phyloP scores from a whole-genome alignment of 2,113 vertebrate species.

The Neotoma lepida region DNA sequence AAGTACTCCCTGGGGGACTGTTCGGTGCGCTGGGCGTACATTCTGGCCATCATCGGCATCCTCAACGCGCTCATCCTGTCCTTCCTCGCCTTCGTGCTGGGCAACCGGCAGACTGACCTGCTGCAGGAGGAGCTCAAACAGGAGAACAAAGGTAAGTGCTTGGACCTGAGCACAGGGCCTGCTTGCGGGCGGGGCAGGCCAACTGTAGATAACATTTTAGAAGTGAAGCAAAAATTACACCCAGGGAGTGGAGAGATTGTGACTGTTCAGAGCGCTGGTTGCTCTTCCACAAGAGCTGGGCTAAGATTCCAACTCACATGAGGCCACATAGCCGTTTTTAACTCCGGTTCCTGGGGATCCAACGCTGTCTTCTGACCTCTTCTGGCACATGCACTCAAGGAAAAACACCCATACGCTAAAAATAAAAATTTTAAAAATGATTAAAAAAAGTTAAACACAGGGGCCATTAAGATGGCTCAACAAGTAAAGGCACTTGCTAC shows the following conservation, averaged over 20 bases:
- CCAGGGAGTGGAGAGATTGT: too few species aligned
- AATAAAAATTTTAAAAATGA: background rate
- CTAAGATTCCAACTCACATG: background rate
- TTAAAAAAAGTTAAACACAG: background rate
- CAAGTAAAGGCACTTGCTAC: background rate
- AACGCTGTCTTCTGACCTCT: background rate
- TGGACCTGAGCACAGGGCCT: accelerated
- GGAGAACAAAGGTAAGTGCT: conserved; percentile 91
- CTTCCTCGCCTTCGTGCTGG: conserved; percentile 95
- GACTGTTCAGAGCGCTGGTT: background rate
- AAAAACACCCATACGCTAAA: background rate
- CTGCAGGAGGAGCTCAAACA: conserved; percentile 92
- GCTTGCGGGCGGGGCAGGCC: background rate
- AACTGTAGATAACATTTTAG: too few species aligned
- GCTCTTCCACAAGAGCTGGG: background rate
- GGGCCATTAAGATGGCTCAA: background rate
- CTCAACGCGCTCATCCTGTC: conserved; percentile 96
- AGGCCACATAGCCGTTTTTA: background rate
- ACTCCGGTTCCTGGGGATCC: background rate
- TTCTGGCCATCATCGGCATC: conserved; percentile 96
- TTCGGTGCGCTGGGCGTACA: conserved; percentile 95
- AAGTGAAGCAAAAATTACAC: background rate
- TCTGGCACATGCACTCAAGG: background rate
- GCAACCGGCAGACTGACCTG: conserved; percentile 94
- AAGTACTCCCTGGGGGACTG: conserved; percentile 94